phyloP scores from a whole-genome alignment of 2,888 invertebrate species.

The Suillia variegata region DNA sequence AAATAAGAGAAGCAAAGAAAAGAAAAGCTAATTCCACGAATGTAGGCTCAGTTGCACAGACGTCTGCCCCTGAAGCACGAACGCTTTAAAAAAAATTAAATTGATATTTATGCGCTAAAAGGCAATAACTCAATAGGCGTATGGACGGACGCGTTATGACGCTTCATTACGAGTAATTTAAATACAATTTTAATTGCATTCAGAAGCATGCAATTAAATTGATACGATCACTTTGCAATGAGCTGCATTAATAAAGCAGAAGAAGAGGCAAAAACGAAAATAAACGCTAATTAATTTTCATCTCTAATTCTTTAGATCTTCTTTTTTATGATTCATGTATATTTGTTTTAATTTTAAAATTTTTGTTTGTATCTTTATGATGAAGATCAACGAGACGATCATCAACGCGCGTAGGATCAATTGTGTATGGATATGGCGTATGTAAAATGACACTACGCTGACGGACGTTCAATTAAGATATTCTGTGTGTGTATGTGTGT shows the following conservation, averaged over 20 bases:
- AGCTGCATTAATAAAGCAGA: no score
- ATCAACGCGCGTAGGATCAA: background rate
- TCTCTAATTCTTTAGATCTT: no score
- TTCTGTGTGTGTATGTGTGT: no score
- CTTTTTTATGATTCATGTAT: background rate
- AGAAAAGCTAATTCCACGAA: no score
- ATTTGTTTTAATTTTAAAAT: no score
- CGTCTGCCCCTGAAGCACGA: no score
- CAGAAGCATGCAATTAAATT: slow-evolving; percentile 14
- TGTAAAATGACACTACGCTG: slow-evolving; percentile 36
- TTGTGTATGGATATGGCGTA: background rate
- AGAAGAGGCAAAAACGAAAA: background rate
- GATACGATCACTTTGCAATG: slow-evolving; percentile 20
- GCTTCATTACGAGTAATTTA: slow-evolving; percentile 15
- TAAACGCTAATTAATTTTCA: background rate
- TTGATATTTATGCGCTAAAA: background rate
- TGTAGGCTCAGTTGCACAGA: background rate
- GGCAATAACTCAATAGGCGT: slow-evolving; percentile 22
- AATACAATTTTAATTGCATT: background rate
- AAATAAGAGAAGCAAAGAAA: no score
- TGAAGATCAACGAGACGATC: no score
- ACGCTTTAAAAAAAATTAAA: no score
- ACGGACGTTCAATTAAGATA: slow-evolving; percentile 19
- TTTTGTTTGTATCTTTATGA: no score
- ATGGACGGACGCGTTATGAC: slow-evolving; percentile 25